phyloP scores from a whole-genome alignment of 2,113 vertebrate genomes.

The Brachionichthys hirsutus region DNA sequence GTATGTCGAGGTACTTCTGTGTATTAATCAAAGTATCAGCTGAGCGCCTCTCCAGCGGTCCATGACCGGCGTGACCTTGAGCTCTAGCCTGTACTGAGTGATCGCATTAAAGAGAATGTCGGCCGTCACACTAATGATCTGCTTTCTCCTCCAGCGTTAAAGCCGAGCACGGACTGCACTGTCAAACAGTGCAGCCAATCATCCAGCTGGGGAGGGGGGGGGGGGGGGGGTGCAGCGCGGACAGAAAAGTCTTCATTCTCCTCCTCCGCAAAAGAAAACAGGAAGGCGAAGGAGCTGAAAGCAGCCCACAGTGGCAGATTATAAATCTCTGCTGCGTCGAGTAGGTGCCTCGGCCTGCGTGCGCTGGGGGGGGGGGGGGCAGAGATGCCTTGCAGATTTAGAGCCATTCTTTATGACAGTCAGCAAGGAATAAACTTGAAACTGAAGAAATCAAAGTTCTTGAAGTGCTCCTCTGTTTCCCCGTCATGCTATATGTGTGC shows the following conservation, averaged over 20 bases:
- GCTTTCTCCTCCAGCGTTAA: neutral
- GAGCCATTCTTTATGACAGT: slow-evolving; percentile 17
- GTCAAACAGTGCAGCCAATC: no score
- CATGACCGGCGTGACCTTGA: no score
- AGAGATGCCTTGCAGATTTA: slow-evolving; percentile 29
- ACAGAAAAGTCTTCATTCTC: slow-evolving; percentile 29
- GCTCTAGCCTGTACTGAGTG: neutral
- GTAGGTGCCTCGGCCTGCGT: slow-evolving; percentile 12
- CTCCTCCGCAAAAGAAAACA: slow-evolving; percentile 33
- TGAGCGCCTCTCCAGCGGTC: no score
- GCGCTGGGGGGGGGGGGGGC: neutral
- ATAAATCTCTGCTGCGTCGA: slow-evolving; percentile 49
- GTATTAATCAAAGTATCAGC: no score
- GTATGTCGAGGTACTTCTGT: no score
- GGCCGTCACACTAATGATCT: neutral
- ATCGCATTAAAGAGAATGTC: slow-evolving; percentile 6
- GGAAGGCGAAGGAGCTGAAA: slow-evolving; percentile 18
- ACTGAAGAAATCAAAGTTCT: slow-evolving; percentile 41
- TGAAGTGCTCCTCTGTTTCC: slow-evolving; percentile 18
- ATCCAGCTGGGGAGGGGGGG: no score
- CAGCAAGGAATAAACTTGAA: slow-evolving; percentile 40
- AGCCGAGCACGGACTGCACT: no score
- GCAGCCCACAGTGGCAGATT: slow-evolving; percentile 46
- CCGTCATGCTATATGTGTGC: neutral
- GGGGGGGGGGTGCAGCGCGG: no score